Base-by-base conservation (phyloP, 2,797 vertebrate species). In the Capromys pilorides region DNA sequence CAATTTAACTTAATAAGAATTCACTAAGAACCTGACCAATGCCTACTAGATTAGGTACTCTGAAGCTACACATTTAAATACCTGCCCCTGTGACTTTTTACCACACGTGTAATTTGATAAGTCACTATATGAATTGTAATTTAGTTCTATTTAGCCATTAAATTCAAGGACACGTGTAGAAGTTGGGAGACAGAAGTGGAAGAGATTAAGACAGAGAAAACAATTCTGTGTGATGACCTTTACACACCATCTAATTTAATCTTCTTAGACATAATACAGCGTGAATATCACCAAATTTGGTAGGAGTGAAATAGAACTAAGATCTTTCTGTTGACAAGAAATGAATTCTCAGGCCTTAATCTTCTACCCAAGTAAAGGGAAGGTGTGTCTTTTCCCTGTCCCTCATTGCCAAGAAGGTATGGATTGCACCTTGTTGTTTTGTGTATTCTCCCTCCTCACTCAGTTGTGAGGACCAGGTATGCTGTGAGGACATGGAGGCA, bases 181-280 rank as follows among this genome's bases (percentile, higher is more conserved):
- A 0, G 1, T 88, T 66, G 64, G 79, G 24, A 8, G 10, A 62
- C 36, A 67, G 61, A 83, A 77, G 18, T 84, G 21, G 24, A 49
- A 59, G n/a, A 80, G 33, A 82, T 59, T 88, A 89, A 82, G 78
- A 79, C 36, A 57, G 66, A 80, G 84, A 80, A 73, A 66, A 88
- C 18, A 24, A 66, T 18, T 45, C 61, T 57, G 41, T 6, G n/a
- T 61, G 31, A 1, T 36, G 51, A 78, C 26, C 57, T 31, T 81
- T 7, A 41, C 9, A 16, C 24, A 8, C 9, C 39, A 41, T 45
- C 41, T 71, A 62, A 61, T 45, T 41, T 33, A 78, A 64, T n/a
- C n/a, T n/a, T 51, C 39, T 77, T 59, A 41, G 21, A n/a, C 31
- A 51, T 36, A 36, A 62, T 36, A n/a, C 39, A 90, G 33, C 87